Evolutionary conservation across 2,113 vertebrate species (phyloP).

Genomic region (Gobio gobio): DNA sequence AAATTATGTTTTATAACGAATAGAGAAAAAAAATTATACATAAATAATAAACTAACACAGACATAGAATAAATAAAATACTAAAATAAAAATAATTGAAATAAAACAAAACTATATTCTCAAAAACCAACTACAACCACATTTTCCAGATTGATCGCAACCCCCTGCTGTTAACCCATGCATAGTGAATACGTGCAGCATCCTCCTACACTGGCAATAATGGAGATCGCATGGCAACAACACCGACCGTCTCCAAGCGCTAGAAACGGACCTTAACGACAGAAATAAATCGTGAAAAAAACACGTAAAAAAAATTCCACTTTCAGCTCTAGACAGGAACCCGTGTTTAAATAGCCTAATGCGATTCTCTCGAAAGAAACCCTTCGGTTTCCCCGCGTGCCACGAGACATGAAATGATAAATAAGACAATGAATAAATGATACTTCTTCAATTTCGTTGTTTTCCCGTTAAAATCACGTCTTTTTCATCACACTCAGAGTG

Average conservation of each 20-base stretch:
- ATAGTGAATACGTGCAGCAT: slow-evolving; percentile 36
- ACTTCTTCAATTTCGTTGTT: neutral
- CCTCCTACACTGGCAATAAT: slow-evolving; percentile 21
- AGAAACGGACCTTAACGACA: neutral
- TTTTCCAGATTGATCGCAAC: neutral
- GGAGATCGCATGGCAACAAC: slow-evolving; percentile 38
- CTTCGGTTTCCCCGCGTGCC: neutral
- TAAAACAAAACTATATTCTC: neutral
- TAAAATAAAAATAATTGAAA: too few species aligned
- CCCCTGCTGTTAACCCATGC: slow-evolving; percentile 24
- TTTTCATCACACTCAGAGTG: neutral
- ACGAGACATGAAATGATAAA: neutral
- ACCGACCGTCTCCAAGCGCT: neutral
- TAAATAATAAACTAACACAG: neutral
- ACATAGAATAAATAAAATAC: neutral
- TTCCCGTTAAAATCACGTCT: neutral
- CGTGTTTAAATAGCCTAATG: neutral
- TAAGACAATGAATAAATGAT: neutral
- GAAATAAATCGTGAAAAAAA: neutral
- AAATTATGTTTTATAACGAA: neutral
- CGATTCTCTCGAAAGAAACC: neutral
- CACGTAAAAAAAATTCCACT: neutral
- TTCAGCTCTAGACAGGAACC: neutral
- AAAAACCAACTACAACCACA: neutral
- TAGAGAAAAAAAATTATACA: neutral